A percentile compares a stretch with the other conserved stretches of the same genome.
Conservation (phyloP, 1,140 invertebrate genomes). For the Drosophila kurseongensis region DNA sequence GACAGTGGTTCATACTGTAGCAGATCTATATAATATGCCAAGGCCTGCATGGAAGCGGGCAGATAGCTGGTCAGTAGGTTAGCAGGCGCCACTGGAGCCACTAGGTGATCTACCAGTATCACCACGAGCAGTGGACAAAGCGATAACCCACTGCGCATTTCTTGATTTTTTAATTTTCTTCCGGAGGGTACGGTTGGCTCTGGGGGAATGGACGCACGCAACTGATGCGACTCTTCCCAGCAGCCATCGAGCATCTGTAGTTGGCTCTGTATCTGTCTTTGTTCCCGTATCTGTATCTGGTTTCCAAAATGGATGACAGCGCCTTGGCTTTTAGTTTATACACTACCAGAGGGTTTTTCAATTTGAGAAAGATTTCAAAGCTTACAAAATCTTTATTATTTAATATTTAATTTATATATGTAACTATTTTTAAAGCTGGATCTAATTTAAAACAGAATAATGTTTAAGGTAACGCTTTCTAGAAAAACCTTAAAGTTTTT, state of each 20-base stretch:
- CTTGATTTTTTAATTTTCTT: conserved; percentile 20
- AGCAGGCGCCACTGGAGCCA: conserved; percentile 46
- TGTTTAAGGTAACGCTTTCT: too few species aligned
- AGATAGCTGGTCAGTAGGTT: conserved; percentile 77
- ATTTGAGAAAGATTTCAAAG: background rate
- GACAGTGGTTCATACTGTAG: conserved; percentile 82
- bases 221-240: conserved; percentile 59
- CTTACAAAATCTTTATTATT: too few species aligned
- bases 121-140: conserved; percentile 25
- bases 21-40: conserved; percentile 84
- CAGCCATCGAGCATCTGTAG: conserved; percentile 40
- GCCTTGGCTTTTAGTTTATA: conserved; percentile 32
- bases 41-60: conserved; percentile 81
- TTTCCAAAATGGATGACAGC: conserved; percentile 46
- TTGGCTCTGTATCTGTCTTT: conserved; percentile 42
- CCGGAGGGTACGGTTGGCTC: conserved; percentile 62
- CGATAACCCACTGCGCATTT: conserved; percentile 56
- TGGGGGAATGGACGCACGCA: conserved; percentile 55
- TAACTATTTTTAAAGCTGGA: too few species aligned
- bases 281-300: conserved; percentile 44
- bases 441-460: too few species aligned
- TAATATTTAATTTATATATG: too few species aligned
- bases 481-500: too few species aligned
- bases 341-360: background rate
- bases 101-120: conserved; percentile 33